phyloP scores from a whole-genome alignment of 2,113 vertebrate genomes.

The Coptodon bakossiorum region DNA sequence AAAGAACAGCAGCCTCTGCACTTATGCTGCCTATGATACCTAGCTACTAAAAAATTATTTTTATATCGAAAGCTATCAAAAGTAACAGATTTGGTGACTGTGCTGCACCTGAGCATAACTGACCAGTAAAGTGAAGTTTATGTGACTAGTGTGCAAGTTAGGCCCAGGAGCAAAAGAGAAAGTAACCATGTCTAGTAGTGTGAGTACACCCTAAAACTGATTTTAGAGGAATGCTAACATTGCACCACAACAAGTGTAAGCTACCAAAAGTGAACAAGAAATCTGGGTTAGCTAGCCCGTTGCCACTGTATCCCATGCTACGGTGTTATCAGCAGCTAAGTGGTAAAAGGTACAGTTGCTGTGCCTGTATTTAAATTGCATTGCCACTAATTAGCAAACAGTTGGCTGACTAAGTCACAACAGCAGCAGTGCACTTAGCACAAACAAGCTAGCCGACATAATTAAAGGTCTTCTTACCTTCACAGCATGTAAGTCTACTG shows the following conservation, averaged over 20 bases:
- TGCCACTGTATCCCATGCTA: background rate
- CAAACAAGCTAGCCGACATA: background rate
- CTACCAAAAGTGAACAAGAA: background rate
- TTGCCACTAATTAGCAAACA: background rate
- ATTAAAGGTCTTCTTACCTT: background rate
- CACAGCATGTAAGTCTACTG: background rate
- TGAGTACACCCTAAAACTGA: background rate
- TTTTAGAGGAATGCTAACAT: background rate
- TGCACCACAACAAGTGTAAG: background rate
- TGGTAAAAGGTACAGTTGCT: background rate
- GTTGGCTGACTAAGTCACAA: background rate
- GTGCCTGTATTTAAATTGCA: background rate
- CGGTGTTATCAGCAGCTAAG: background rate
- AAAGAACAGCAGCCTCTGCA: background rate
- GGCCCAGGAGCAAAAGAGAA: background rate
- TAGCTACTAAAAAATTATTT: accelerated
- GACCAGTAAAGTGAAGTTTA: background rate
- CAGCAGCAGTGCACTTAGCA: background rate
- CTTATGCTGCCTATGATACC: background rate
- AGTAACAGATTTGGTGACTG: background rate
- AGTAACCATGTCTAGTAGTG: background rate
- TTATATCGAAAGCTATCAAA: background rate
- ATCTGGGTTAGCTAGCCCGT: background rate
- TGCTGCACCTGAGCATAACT: background rate
- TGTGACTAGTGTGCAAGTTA: background rate